Evolutionary conservation across 2,888 invertebrate genomes (phyloP).

Genomic region (Hipparchia semele): DNA sequence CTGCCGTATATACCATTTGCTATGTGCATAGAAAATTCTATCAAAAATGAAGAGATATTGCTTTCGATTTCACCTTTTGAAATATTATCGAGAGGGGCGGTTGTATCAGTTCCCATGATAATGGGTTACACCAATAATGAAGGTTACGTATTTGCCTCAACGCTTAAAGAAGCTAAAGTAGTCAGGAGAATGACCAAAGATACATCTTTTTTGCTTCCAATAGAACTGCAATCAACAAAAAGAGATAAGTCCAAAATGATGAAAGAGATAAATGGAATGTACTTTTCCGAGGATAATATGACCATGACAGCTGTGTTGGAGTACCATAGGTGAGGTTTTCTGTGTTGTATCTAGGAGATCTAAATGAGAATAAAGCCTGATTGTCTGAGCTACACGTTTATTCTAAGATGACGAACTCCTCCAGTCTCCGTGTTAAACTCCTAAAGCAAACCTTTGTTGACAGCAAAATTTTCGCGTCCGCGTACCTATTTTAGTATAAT

Average conservation of each 20-base stretch:
- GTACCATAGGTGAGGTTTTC: constrained; percentile 62
- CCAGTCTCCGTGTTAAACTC: neutral
- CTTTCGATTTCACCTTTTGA: constrained; percentile 61
- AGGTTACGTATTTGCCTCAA: constrained; percentile 66
- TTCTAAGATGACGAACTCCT: too few species aligned
- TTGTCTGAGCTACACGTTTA: too few species aligned
- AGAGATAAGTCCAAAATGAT: constrained; percentile 55
- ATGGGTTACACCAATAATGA: constrained; percentile 71
- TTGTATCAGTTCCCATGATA: constrained; percentile 60
- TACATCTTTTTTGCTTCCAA: constrained; percentile 57
- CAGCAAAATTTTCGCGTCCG: too few species aligned
- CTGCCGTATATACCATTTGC: constrained; percentile 68
- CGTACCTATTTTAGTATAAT: too few species aligned
- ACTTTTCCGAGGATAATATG: constrained; percentile 57
- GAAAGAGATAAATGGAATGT: constrained; percentile 58
- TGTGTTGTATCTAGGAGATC: neutral
- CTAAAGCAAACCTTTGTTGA: neutral
- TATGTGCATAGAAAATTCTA: constrained; percentile 62
- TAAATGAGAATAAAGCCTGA: neutral
- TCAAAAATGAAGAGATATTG: constrained; percentile 61
- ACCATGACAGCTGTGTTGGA: constrained; percentile 55
- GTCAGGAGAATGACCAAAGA: constrained; percentile 48
- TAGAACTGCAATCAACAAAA: constrained; percentile 60
- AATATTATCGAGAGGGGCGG: constrained; percentile 50
- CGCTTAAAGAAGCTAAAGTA: constrained; percentile 52